Evolutionary conservation across 2,797 vertebrate genomes (phyloP), one percentile per base, ranked within the genome.

Genomic region (Vespertilio murinus): DNA sequence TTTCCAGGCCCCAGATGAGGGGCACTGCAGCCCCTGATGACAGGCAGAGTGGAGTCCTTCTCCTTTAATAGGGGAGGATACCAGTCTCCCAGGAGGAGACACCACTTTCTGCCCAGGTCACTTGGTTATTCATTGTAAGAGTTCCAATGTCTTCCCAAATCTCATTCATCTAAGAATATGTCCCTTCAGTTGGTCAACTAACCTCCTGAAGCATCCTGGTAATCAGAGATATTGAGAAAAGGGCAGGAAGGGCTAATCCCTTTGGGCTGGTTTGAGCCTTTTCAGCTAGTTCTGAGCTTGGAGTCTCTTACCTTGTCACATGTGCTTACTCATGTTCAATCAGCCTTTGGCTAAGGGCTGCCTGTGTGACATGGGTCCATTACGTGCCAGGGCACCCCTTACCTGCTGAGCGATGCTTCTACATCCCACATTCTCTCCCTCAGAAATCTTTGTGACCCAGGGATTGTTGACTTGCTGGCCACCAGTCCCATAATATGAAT

Each of bases 371-470:
- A 4, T 0, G 12, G 80, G 54, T 45, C 69, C 23, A 23, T 6
- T 47, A 17, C 28, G 28, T 4, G 80, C n/a, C 20, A 71, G 45
- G 8, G 40, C 14, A 75, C 59, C 9, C 11, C 0, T 0, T 1
- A 40, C 38, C 49, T 2, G 2, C 49, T 86, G 25, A 20, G 33
- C 9, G 10, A 16, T 0, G 0, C n/a, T n/a, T 40, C 5, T 38
- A 6, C 4, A 3, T 67, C 20, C 20, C 30, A 23, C 1, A 14
- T 16, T 16, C 42, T 25, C 16, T 71, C 56, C 8, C 28, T 28
- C 0, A 1, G 49, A 70, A 56, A 59, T 1, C 65, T 59, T 47
- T 0, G 0, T 12, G 2, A 54, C 16, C 70, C 7, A 2, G 45
- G 61, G 14, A 52, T 47, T 25, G 25, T 10, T 17, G 71, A 54